phyloP scores from a whole-genome alignment of 1,140 invertebrate genomes.

The Drosophila tristis region DNA sequence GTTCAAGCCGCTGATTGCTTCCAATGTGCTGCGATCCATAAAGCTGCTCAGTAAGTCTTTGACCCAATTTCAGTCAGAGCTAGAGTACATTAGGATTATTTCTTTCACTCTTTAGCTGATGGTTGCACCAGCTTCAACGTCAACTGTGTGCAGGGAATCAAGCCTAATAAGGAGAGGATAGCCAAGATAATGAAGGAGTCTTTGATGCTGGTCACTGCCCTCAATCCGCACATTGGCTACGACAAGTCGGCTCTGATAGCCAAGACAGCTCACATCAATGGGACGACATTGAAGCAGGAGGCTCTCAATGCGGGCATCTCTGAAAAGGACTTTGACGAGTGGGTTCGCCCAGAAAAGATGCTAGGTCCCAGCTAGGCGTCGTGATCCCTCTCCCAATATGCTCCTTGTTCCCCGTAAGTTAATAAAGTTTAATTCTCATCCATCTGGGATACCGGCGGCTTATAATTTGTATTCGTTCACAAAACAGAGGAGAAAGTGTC shows the following conservation, averaged over 20 bases:
- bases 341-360: conserved; percentile 98
- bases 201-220: conserved; percentile 98
- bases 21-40: conserved; percentile 96
- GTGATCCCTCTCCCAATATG: neutral
- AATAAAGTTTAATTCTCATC: conserved; percentile 23
- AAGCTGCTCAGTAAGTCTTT: conserved; percentile 89
- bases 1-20: conserved; percentile 98
- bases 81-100: neutral
- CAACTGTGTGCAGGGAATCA: conserved; percentile 96
- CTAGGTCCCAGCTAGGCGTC: conserved; percentile 91
- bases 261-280: conserved; percentile 97
- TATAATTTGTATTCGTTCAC: too few species aligned
- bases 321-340: conserved; percentile 95
- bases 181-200: conserved; percentile 95
- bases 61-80: neutral
- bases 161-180: conserved; percentile 92
- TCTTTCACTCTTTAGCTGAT: conserved; percentile 86
- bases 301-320: conserved; percentile 95
- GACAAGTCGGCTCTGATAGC: conserved; percentile 98
- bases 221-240: conserved; percentile 99
- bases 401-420: neutral
- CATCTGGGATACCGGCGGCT: neutral
- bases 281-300: conserved; percentile 94
- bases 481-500: too few species aligned
- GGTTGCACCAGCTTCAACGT: conserved; percentile 93